phyloP scores from a whole-genome alignment of 2,888 invertebrate species.

The Sinodicranocentrus sp. region DNA sequence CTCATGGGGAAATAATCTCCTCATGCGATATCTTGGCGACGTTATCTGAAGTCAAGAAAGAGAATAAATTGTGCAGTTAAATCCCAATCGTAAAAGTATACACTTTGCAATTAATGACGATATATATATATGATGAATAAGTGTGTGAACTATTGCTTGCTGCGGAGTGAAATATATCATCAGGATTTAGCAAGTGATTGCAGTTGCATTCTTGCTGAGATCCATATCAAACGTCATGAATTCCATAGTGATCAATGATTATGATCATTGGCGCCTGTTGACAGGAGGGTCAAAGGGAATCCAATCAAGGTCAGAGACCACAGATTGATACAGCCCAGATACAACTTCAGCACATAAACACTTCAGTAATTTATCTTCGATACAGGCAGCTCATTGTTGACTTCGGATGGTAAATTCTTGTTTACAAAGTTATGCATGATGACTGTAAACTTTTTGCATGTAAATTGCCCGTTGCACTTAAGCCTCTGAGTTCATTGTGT shows the following conservation, averaged over 20 bases:
- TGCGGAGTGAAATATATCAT: background rate
- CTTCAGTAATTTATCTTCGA: background rate
- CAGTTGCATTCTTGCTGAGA: conserved; percentile 31
- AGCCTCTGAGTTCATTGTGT: background rate
- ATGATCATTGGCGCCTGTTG: conserved; percentile 58
- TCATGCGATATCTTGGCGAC: too few species aligned
- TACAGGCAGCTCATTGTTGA: background rate
- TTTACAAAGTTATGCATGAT: conserved; percentile 1
- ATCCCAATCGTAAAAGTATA: too few species aligned
- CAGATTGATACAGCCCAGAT: conserved; percentile 1
- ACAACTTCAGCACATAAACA: background rate
- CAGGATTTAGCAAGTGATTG: background rate
- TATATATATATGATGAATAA: too few species aligned
- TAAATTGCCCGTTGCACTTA: too few species aligned
- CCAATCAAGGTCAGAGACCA: conserved; percentile 41
- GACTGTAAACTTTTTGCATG: too few species aligned
- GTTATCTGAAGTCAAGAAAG: too few species aligned
- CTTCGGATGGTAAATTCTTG: conserved; percentile 11
- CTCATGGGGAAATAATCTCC: too few species aligned
- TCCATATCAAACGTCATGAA: conserved; percentile 50
- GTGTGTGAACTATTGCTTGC: too few species aligned
- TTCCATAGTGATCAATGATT: conserved; percentile 58
- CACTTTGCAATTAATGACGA: too few species aligned
- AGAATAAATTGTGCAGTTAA: too few species aligned
- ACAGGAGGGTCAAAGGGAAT: conserved; percentile 67